Evolutionary conservation across 2,888 invertebrate genomes (phyloP), one percentile per base, ranked within the genome.

Genomic region (Gisinianus flammeolus): DNA sequence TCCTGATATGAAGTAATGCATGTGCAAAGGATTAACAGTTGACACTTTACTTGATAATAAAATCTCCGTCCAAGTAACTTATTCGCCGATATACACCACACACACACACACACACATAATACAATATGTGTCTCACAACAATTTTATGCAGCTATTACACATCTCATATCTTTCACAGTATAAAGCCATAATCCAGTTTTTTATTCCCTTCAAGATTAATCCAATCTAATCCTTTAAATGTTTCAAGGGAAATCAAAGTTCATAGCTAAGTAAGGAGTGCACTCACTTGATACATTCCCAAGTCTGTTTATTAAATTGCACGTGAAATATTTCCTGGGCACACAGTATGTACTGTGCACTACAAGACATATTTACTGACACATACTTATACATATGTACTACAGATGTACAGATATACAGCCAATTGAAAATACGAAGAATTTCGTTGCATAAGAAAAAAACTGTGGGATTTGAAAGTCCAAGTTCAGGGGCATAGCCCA

Each of bases 251-350:
- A 71, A 71, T 56, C 69, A 69, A 69, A 54, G 71, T 56, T 54
- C 71, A 71, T 3, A 24, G 54, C 71, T 71, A 71, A 56, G 56
- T 71, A 71, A 71, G 71, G 71, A 71, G 71, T 71, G 71, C 56
- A 71, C 30, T 44, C 22, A 22, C 22, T 66, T 26, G 66, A 66
- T 66, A 66, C 26, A 58, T 58, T 58, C 58, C 52, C 16, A 31
- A 28, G 24, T 30, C 10, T 5, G 5, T 66, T 1, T 28, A 66
- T 66, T 28, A 66, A 66, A 66, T 66, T 66, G 66, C 66, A 66
- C 66, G 66, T n/a, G 6, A 58, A 58, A 58, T 58, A 58, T 58
- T 58, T 58, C 58, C 44, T 16, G n/a, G 4, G 30, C 26, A 28
- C 28, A 8, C n/a, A 66, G 24, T 28, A 26, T 58, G n/a, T 24